Percentiles rank a stretch among this genome's conserved stretches.
These are phyloP conservation scores for Tinea semifulvella DNA, from an alignment of 2,888 invertebrate genomes.

Conservation along the genomic window DNA sequence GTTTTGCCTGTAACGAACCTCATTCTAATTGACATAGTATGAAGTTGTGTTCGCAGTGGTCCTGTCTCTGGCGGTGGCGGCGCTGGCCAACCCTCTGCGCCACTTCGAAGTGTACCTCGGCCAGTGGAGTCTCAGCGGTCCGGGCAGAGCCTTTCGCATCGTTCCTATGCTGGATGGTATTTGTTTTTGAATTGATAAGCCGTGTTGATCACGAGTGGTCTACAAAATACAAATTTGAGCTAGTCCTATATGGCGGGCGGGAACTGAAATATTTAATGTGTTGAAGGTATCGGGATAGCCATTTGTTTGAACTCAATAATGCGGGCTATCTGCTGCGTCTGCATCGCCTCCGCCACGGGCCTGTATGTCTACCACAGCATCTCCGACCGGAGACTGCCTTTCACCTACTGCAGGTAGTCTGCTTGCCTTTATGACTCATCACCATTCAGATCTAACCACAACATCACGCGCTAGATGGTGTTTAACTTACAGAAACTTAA, in stretches of 20 bases:
- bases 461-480: no score
- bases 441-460: no score
- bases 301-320: constrained; percentile 50
- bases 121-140: constrained; percentile 57
- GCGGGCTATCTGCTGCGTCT: constrained; percentile 42
- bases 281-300: constrained; percentile 48
- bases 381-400: constrained; percentile 40
- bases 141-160: constrained; percentile 52
- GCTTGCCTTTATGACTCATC: no score
- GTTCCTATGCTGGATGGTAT: constrained; percentile 51
- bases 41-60: not conserved
- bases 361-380: constrained; percentile 38
- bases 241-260: no score
- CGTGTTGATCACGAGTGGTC: no score
- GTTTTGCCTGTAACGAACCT: not conserved
- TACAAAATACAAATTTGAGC: no score
- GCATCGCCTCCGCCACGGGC: constrained; percentile 41
- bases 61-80: constrained; percentile 26
- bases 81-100: constrained; percentile 46
- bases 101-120: constrained; percentile 57
- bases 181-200: no score
- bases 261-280: no score
- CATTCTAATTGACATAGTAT: constrained; percentile 13
- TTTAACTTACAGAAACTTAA: constrained; percentile 39
- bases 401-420: constrained; percentile 45